Conservation (phyloP, 2,113 vertebrate species). For the Notarius lentiginosus region DNA sequence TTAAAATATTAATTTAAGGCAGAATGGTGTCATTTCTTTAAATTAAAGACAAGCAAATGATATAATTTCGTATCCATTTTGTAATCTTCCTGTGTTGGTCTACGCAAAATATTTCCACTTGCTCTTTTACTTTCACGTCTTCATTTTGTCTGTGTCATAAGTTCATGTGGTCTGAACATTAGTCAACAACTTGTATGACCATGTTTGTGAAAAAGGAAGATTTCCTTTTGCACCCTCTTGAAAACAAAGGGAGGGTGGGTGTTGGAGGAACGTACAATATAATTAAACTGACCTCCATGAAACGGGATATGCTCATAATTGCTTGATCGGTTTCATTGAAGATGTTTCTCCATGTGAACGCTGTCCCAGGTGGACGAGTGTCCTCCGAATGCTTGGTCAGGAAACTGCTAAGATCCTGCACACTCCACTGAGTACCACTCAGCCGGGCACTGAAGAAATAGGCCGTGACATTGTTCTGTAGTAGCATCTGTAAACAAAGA, state of each 20-base stretch:
- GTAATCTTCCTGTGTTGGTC: neutral
- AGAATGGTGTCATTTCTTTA: neutral
- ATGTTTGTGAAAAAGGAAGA: neutral
- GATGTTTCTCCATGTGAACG: constrained; percentile 87
- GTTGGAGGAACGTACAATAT: neutral
- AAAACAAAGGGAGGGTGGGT: neutral
- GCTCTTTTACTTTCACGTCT: constrained; percentile 15
- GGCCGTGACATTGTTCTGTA: constrained; percentile 77
- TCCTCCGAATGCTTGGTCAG: constrained; percentile 78
- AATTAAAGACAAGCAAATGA: no score
- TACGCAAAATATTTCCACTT: constrained; percentile 14
- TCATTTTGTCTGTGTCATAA: neutral
- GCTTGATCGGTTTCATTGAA: constrained; percentile 93
- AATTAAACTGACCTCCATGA: constrained; percentile 87
- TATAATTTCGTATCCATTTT: neutral
- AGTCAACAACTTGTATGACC: neutral
- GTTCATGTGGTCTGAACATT: constrained; percentile 1
- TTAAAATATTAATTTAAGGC: neutral
- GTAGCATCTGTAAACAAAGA: constrained; percentile 72
- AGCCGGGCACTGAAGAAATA: constrained; percentile 75
- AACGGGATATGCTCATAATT: constrained; percentile 86
- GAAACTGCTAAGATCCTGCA: constrained; percentile 78
- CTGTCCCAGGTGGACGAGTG: constrained; percentile 54
- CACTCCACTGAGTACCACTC: constrained; percentile 79
- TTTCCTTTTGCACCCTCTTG: neutral